Percentiles rank a stretch among this genome's conserved stretches.
phyloP scores from a whole-genome alignment of 1,140 invertebrate species.

The Propsilocerus akamusi region DNA sequence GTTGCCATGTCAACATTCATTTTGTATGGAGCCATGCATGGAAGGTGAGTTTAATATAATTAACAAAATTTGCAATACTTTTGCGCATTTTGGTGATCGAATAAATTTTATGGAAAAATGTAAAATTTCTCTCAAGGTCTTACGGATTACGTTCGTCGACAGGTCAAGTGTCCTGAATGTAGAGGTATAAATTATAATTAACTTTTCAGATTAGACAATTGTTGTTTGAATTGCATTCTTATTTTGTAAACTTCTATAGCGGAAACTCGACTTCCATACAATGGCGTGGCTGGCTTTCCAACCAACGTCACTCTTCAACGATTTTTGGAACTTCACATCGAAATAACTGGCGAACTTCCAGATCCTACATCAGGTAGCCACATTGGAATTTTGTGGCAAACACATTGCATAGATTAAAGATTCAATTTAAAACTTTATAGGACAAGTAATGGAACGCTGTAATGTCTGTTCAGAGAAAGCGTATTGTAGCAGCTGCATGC shows the following conservation, averaged over 20 bases:
- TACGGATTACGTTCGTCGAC: conserved; percentile 82
- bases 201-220: not conserved
- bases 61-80: not conserved
- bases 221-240: not conserved
- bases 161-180: conserved; percentile 98
- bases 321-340: conserved; percentile 87
- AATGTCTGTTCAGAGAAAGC: conserved; percentile 90
- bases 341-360: conserved; percentile 78
- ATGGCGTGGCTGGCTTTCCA: conserved; percentile 87
- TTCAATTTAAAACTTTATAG: conserved; percentile 14
- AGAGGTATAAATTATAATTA: conserved; percentile 22
- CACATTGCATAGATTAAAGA: conserved; percentile 6
- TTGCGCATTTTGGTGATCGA: too few species aligned
- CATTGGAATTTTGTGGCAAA: not conserved
- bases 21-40: conserved; percentile 96
- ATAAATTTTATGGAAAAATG: too few species aligned
- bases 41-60: conserved; percentile 28
- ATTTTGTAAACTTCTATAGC: conserved; percentile 30
- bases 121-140: conserved; percentile 48
- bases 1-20: conserved; percentile 98
- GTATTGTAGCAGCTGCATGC: conserved; percentile 70
- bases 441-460: conserved; percentile 67
- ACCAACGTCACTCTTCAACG: conserved; percentile 91
- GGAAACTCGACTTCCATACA: conserved; percentile 91
- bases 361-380: conserved; percentile 56